phyloP scores from a whole-genome alignment of 2,797 vertebrate species.

The Poeciliopsis gracilis region DNA sequence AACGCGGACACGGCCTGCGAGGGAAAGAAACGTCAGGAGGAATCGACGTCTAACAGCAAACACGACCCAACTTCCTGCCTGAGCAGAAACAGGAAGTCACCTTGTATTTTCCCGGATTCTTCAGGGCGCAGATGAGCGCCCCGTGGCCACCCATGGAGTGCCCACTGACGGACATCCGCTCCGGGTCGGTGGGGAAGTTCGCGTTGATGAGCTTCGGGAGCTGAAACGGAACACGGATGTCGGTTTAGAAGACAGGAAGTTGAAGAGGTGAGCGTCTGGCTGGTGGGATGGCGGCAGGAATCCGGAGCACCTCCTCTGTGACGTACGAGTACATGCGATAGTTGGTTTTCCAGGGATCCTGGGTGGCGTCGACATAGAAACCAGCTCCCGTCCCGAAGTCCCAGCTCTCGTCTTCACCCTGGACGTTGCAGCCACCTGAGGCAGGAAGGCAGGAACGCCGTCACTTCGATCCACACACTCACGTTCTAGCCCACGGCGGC shows the following conservation, averaged over 20 bases:
- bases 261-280: not conserved
- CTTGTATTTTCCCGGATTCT: slow-evolving; percentile 93
- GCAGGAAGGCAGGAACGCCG: not conserved
- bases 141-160: slow-evolving; percentile 98
- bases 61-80: not conserved
- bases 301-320: slow-evolving; percentile 86
- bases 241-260: not conserved
- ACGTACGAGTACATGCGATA: slow-evolving; percentile 97
- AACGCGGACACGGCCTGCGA: slow-evolving; percentile 92
- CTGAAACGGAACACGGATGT: slow-evolving; percentile 65
- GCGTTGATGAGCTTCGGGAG: slow-evolving; percentile 90
- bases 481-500: too few species aligned
- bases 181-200: slow-evolving; percentile 89
- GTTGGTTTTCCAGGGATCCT: slow-evolving; percentile 94
- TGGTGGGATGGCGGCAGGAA: fast-evolving
- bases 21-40: not conserved
- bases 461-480: not conserved
- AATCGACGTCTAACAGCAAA: not conserved
- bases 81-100: slow-evolving; percentile 63
- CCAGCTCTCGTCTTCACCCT: slow-evolving; percentile 97
- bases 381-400: slow-evolving; percentile 96
- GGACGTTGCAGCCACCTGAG: slow-evolving; percentile 90
- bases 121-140: slow-evolving; percentile 90
- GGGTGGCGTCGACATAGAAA: slow-evolving; percentile 92
- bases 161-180: slow-evolving; percentile 90